Conservation (phyloP, 1,140 invertebrate species). For the Delia radicum region DNA sequence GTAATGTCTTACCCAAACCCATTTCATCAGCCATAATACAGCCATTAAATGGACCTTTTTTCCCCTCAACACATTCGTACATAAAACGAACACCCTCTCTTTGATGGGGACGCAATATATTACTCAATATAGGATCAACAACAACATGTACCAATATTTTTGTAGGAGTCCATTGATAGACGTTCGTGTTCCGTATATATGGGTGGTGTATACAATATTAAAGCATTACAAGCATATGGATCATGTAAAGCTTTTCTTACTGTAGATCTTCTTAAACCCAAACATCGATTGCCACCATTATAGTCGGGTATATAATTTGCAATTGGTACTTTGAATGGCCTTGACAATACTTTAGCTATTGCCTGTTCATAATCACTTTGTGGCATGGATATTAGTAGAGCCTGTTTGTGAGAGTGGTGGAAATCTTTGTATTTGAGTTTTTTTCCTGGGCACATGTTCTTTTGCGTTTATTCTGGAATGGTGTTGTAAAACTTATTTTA, state of each 20-base stretch:
- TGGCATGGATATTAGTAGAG: constrained; percentile 34
- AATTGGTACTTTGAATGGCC: constrained; percentile 93
- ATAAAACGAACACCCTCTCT: constrained; percentile 99
- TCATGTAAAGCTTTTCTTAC: constrained; percentile 80
- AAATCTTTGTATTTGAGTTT: constrained; percentile 29
- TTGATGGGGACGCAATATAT: constrained; percentile 95
- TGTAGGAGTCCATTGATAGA: constrained; percentile 48
- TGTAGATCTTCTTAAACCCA: constrained; percentile 73
- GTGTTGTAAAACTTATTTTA: constrained; percentile 37
- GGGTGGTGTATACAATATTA: constrained; percentile 87
- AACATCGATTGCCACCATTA: constrained; percentile 59
- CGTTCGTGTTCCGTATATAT: constrained; percentile 60
- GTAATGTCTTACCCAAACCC: constrained; percentile 95
- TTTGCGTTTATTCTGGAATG: constrained; percentile 46
- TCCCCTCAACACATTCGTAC: constrained; percentile 98
- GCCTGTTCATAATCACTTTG: constrained; percentile 62
- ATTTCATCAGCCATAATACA: constrained; percentile 99
- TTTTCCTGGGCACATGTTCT: constrained; percentile 39
- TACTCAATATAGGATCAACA: constrained; percentile 88
- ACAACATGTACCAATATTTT: constrained; percentile 84
- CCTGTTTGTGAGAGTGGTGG: constrained; percentile 14
- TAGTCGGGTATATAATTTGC: constrained; percentile 81
- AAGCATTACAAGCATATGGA: constrained; percentile 89
- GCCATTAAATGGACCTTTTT: constrained; percentile 77
- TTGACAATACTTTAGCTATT: constrained; percentile 80